These are phyloP conservation scores for Hypolimnas misippus DNA, from an alignment of 2,888 invertebrate species.

Conservation along the genomic window DNA sequence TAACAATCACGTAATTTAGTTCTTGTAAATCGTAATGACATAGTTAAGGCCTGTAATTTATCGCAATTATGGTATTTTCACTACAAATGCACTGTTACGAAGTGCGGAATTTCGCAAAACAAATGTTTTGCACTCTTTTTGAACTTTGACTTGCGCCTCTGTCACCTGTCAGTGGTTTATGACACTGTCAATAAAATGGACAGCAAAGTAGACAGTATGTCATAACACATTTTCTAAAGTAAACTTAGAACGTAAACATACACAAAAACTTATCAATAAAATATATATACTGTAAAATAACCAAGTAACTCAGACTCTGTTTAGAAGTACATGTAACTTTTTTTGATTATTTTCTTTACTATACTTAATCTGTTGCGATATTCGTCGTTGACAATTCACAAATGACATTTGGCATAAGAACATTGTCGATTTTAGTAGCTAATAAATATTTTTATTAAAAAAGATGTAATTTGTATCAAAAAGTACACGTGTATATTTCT, in stretches of 20 bases:
- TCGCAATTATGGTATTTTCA: neutral
- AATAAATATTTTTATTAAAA: constrained; percentile 35
- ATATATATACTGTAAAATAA: too few species aligned
- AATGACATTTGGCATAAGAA: constrained; percentile 12
- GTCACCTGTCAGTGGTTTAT: constrained; percentile 4
- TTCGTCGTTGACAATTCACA: constrained; percentile 10
- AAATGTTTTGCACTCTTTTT: constrained; percentile 25
- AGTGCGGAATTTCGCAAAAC: constrained; percentile 25
- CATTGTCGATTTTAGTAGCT: constrained; percentile 16
- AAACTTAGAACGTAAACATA: too few species aligned
- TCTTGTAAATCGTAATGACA: neutral
- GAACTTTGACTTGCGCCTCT: constrained; percentile 23
- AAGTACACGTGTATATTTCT: constrained; percentile 49
- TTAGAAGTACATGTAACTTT: too few species aligned
- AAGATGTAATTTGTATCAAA: constrained; percentile 40
- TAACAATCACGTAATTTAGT: neutral
- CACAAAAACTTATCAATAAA: too few species aligned
- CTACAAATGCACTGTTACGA: neutral
- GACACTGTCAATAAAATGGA: neutral
- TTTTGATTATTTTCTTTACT: neutral
- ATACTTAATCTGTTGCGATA: neutral
- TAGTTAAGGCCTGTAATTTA: neutral
- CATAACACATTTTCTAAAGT: too few species aligned
- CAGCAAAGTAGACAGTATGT: too few species aligned
- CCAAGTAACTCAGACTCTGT: too few species aligned